Evolutionary conservation across 2,888 invertebrate species (phyloP), one percentile per base, ranked within the genome.

Genomic region (Apotomis turbidana): DNA sequence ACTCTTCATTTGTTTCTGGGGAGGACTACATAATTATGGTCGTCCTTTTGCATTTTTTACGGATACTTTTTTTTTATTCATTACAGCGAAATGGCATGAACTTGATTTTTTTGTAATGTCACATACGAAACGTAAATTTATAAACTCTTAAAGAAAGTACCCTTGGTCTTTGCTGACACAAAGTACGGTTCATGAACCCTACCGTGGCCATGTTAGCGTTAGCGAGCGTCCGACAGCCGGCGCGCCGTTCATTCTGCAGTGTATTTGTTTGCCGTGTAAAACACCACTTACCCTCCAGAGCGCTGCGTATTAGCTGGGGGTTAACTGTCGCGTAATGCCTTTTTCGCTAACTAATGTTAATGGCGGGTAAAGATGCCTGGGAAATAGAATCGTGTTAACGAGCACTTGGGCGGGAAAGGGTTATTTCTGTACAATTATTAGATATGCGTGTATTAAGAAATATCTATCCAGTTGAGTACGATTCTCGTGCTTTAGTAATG

Each of bases 211-310:
- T 38, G 27, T 27, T 52, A 52, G 60, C 41, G 27, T 27, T 52
- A 52, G 60, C 41, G 5, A 59, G 83, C 87, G 84, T 85, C 83
- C 82, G 82, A 85, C 84, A 83, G 80, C 77, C 78, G 80, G 77
- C 78, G 79, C 80, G 81, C 82, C 82, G 86, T 88, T 89, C 87
- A 90, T 89, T 90, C 89, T 87, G 87, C 87, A 84, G 85, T 82
- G 86, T 88, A 89, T 89, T 90, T 90, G 88, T 88, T 87, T 87
- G 83, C 82, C 78, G 82, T 82, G 81, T 82, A 83, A 87, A 87
- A 88, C 83, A 83, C 83, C 82, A 85, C 84, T 87, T 86, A 85
- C 80, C 81, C 80, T 82, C 80, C 78, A 71, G 78, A 75, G 80
- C 79, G 79, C 78, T 78, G 77, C 78, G 79, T 81, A 80, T 82